Evolutionary conservation across 2,113 vertebrate species (phyloP), one percentile per base, ranked within the genome.

Genomic region (Theristicus caerulescens): DNA sequence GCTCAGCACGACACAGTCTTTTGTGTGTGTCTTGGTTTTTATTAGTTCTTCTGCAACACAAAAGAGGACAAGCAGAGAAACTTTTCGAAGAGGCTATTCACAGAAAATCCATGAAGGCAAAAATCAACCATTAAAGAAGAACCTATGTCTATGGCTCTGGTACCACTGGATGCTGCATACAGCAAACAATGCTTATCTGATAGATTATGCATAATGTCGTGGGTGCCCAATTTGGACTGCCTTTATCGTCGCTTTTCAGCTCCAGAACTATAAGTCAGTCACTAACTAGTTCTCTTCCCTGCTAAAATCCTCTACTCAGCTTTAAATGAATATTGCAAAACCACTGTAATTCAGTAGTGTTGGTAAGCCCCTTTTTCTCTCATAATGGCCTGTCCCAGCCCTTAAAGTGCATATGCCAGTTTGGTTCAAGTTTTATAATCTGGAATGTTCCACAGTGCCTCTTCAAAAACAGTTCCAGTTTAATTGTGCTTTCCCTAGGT

Each of bases 401-500:
- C 44, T 72, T 91, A 94, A 96, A 93, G 87, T 93, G 90, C 91
- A 61, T 59, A 93, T 83, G 58, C 64, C 67, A 72, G 66, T 94
- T 74, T 82, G 86, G 76, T 92, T 96, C 82, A 93, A 96, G 89
- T 90, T 93, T 86, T 88, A 70, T 61, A 32, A 86, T 85, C 69
- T 82, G 66, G 73, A 86, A 85, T 42, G 70, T 84, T 95, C 84
- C 74, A 92, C 57, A 88, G 74, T 78, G 59, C 76, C 64, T 73
- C 58, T 71, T 76, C 61, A 72, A 81, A 95, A 91, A 27, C 62
- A 70, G 57, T 70, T 89, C 51, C 47, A 74, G 38, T 69, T 91
- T 77, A 76, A 65, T 42, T 91, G 71, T 77, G 72, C 64, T 77
- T 65, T 78, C 66, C 67, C 76, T 80, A 21, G 20, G 51, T 76